phyloP scores from a whole-genome alignment of 2,113 vertebrate genomes.

The Myrmecophaga tridactyla region DNA sequence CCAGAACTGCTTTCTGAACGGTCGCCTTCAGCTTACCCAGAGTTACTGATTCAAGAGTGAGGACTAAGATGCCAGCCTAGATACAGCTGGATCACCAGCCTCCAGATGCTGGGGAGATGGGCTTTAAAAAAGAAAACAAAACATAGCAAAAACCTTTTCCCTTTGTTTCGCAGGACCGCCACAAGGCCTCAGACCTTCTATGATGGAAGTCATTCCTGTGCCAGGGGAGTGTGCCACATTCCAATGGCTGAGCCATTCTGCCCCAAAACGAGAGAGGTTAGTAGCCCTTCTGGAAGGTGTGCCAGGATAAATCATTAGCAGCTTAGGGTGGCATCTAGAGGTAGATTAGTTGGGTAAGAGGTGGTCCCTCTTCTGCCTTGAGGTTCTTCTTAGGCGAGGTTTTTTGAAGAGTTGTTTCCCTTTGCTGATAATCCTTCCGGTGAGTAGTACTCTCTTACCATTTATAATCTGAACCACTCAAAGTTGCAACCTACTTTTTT shows the following conservation, averaged over 20 bases:
- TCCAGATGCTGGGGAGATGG: neutral
- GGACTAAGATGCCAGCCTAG: neutral
- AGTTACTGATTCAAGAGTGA: neutral
- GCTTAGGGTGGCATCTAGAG: neutral
- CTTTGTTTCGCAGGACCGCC: constrained; percentile 88
- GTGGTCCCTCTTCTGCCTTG: neutral
- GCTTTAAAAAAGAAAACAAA: neutral
- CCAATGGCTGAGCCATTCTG: constrained; percentile 98
- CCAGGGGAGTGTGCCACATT: constrained; percentile 93
- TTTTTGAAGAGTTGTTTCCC: neutral
- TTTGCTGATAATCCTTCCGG: neutral
- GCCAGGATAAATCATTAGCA: neutral
- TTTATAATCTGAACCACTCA: neutral
- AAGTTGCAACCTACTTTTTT: neutral
- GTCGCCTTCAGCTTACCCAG: neutral
- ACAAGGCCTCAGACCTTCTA: constrained; percentile 93
- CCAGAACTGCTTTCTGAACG: neutral
- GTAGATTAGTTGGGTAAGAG: neutral
- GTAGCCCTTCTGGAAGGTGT: constrained; percentile 61
- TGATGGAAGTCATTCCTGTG: constrained; percentile 86
- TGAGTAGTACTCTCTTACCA: neutral
- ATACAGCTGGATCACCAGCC: neutral
- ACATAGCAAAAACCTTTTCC: neutral
- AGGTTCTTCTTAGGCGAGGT: neutral
- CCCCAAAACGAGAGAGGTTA: constrained; percentile 93